Conservation (phyloP, 1,140 invertebrate genomes). For the Melitaea cinxia region DNA sequence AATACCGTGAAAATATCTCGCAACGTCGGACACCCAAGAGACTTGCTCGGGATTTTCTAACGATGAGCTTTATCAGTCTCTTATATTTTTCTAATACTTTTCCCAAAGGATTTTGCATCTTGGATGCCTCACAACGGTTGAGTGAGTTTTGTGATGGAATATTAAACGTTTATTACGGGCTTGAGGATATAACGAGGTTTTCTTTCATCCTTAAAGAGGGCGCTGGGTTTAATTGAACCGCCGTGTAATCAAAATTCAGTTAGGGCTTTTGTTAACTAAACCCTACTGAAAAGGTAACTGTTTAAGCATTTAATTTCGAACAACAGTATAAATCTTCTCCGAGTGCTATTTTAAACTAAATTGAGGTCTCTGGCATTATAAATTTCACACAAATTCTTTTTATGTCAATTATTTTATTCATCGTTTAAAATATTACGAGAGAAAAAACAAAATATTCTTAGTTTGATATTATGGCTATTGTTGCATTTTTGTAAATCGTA, state of each 20-base stretch:
- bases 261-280: slow-evolving; percentile 38
- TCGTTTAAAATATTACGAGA: too few relatives aligned
- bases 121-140: slow-evolving; percentile 56
- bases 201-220: slow-evolving; percentile 45
- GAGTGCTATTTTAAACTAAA: slow-evolving; percentile 34
- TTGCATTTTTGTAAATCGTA: too few relatives aligned
- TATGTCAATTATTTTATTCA: background rate
- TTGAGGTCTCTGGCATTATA: slow-evolving; percentile 33
- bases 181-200: slow-evolving; percentile 45
- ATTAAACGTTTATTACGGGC: slow-evolving; percentile 53
- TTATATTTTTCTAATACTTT: slow-evolving; percentile 78
- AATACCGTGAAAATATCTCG: slow-evolving; percentile 77
- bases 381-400: slow-evolving; percentile 27
- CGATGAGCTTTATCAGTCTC: slow-evolving; percentile 71
- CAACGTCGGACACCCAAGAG: slow-evolving; percentile 70
- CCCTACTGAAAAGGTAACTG: slow-evolving; percentile 41
- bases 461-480: too few relatives aligned
- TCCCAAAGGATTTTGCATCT: slow-evolving; percentile 70
- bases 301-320: slow-evolving; percentile 40
- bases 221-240: slow-evolving; percentile 44
- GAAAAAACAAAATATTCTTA: too few relatives aligned
- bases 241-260: slow-evolving; percentile 50
- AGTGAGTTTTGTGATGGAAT: slow-evolving; percentile 59
- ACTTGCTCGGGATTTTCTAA: slow-evolving; percentile 56
- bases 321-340: slow-evolving; percentile 39